Evolutionary conservation across 1,140 invertebrate species (phyloP).

Genomic region (Diabrotica virgifera): DNA sequence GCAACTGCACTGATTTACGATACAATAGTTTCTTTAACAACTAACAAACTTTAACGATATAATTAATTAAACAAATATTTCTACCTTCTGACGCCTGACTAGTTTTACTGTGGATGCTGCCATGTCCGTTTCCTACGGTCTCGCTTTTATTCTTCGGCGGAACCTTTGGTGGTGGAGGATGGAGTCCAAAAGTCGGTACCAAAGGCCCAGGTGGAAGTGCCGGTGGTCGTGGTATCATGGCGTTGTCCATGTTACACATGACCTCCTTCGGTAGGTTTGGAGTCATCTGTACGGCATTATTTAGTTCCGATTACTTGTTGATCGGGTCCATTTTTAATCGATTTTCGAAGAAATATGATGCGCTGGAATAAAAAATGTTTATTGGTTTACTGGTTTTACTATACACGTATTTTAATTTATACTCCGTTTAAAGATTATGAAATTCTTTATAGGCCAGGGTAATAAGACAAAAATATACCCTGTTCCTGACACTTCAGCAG

Average conservation of each 20-base stretch:
- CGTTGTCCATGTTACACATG: slow-evolving; percentile 31
- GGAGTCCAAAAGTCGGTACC: slow-evolving; percentile 4
- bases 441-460: too few species aligned
- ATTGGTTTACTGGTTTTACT: too few species aligned
- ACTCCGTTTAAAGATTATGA: too few species aligned
- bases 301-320: background rate
- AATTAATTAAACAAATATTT: background rate
- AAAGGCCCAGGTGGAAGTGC: slow-evolving; percentile 20
- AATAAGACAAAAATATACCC: too few species aligned
- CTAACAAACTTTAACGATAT: too few species aligned
- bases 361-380: too few species aligned
- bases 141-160: slow-evolving; percentile 14
- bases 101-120: slow-evolving; percentile 25
- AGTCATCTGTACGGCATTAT: slow-evolving; percentile 15
- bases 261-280: slow-evolving; percentile 25
- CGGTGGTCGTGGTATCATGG: slow-evolving; percentile 28
- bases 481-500: too few species aligned
- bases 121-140: slow-evolving; percentile 4
- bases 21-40: too few species aligned
- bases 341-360: too few species aligned
- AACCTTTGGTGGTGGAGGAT: background rate
- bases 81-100: slow-evolving; percentile 18
- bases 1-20: too few species aligned
- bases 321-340: too few species aligned
- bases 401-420: too few species aligned